Evolutionary conservation across 1,140 invertebrate genomes (phyloP), one percentile per base, ranked within the genome.

Genomic region (Onthophagus taurus): DNA sequence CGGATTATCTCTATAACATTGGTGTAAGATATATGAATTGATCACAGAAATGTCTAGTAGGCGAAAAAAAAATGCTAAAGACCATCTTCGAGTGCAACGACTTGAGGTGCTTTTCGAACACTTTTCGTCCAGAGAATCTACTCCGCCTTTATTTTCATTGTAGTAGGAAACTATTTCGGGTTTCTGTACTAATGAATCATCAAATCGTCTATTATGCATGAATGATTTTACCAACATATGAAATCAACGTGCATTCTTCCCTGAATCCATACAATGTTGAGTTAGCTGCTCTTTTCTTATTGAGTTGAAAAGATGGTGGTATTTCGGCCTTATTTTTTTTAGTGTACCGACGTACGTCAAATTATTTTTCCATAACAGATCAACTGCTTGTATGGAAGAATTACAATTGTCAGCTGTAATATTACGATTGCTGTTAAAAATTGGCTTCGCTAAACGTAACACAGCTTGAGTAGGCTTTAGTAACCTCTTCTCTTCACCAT

Each of bases 351-450:
- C 45, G 44, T 55, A 60, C n/a, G 60, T 64, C 8, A 61, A 42
- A 17, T 52, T 50, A 16, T 39, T 42, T 45, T 49, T 38, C 37
- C 26, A 11, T 17, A 61, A 42, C 9, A 41, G 20, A 31, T 59
- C 37, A 30, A 39, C 33, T 23, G 66, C 46, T 44, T 60, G 41
- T 19, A 64, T 47, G 7, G 64, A 67, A 30, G 48, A 53, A 54
- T 69, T 67, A 55, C 61, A 66, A 48, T 68, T 66, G 43, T 65
- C 62, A 31, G 45, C 55, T 11, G 58, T 64, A 9, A 65, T 41
- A 46, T 60, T 63, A 53, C 30, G 30, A 20, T 57, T 42, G 12
- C 9, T 26, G 9, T 29, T 29, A 31, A 19, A n/a, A 31, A 42
- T 16, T 46, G 48, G 42, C 49, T 53, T 57, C 2, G 35, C 31